Evolutionary conservation across 2,888 invertebrate genomes (phyloP).

Genomic region (Dryocosmus kuriphilus): DNA sequence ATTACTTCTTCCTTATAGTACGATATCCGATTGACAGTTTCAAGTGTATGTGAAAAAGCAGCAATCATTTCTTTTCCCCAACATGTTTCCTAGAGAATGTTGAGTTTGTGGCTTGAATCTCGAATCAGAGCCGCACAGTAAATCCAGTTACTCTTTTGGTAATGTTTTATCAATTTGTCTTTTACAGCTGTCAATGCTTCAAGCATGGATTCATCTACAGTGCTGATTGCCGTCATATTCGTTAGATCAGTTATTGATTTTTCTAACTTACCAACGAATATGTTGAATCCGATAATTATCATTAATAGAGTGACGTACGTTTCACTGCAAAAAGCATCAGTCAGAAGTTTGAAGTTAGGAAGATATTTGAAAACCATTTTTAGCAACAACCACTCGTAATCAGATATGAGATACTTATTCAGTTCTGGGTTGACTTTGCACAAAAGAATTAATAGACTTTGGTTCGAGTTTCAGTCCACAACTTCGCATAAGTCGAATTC

Average conservation of each 20-base stretch:
- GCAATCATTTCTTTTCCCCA: conserved; percentile 37
- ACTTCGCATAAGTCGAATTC: background rate
- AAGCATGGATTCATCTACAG: conserved; percentile 42
- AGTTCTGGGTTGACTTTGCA: background rate
- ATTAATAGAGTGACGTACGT: conserved; percentile 52
- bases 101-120: conserved; percentile 45
- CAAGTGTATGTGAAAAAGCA: background rate
- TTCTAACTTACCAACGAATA: conserved; percentile 45
- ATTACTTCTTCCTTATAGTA: background rate
- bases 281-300: conserved; percentile 45
- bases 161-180: conserved; percentile 46
- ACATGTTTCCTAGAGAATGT: conserved; percentile 39
- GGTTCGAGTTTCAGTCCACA: background rate
- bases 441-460: background rate
- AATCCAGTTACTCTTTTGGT: conserved; percentile 44
- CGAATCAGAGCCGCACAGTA: conserved; percentile 37
- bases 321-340: conserved; percentile 48
- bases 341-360: conserved; percentile 36
- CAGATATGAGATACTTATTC: background rate
- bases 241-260: conserved; percentile 31
- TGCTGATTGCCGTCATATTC: conserved; percentile 32
- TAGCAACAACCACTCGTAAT: background rate
- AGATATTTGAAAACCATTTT: background rate
- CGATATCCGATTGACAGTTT: background rate
- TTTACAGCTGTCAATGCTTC: conserved; percentile 42